Base-by-base conservation (phyloP, 1,140 invertebrate species). In the Stegodyphus mimosarum region DNA sequence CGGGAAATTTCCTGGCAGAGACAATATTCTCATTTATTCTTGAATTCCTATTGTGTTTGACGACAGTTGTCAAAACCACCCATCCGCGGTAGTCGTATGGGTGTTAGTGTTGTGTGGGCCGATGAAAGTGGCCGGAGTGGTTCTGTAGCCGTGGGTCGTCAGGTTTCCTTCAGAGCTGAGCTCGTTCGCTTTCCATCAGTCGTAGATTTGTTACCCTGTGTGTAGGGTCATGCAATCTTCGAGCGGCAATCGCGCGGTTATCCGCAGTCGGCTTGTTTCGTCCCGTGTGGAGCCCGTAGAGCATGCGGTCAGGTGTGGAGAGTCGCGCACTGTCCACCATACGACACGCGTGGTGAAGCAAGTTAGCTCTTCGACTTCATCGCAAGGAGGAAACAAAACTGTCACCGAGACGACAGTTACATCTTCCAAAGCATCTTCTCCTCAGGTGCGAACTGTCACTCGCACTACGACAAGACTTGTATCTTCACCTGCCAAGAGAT, bases 361-460 rank as follows among this genome's bases (percentile, higher is more conserved):
- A 6, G 53, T 64, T 5, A 55, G 51, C 10, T 71, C 78, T 15
- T 33, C 33, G 55, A 60, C 55, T 71, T 60, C 67, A 6, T 70
- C 80, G 6, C 11, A n/a, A 18, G 55, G 49, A 10, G 81, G 18
- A 3, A 76, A 75, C 53, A 77, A 78, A 72, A 86, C 83, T 9
- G 75, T 86, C 6, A 86, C 83, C 33, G 74, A 86, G 49, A 86
- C 83, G 7, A 77, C 75, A 5, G 83, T 86, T 17, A 86, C 83
- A 7, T 85, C 83, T 1, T 84, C 81, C 7, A 78, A 78, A 9
- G 48, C 51, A 18, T 33, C 74, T n/a, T 67, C 81, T 9, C 83
- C 83, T 11, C 74, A 86, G 3, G 83, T 86, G 13, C 66, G 83
- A 11, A 86, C 83, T 64, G 83, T 86, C n/a, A 86, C 83, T 51